A percentile compares a stretch with the other conserved stretches of the same genome.
Conservation (phyloP, 2,113 vertebrate species). For the Lycaon pictus region DNA sequence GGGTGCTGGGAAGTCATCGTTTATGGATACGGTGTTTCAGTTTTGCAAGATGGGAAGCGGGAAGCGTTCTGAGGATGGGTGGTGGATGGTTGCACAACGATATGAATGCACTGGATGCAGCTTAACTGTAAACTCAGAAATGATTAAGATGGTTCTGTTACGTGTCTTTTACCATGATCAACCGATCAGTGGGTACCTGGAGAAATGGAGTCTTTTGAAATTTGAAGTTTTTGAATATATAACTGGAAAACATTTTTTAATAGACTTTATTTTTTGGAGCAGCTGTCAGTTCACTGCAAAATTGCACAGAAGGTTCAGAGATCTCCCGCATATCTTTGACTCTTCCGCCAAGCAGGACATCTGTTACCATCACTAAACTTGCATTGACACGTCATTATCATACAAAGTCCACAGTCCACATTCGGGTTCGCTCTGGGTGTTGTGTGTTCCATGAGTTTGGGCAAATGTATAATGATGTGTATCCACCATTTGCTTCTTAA, state of each 20-base stretch:
- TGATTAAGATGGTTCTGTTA: no score
- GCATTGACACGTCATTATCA: fast-evolving
- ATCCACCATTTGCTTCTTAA: not conserved
- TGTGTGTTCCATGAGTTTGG: fast-evolving
- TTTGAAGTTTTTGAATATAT: not conserved
- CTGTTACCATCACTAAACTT: fast-evolving
- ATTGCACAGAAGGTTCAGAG: not conserved
- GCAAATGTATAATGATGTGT: fast-evolving
- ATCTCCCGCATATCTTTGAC: fast-evolving
- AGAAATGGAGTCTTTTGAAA: not conserved
- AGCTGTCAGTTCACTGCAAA: not conserved
- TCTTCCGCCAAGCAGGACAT: fast-evolving
- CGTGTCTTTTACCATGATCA: not conserved
- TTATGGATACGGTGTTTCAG: not conserved
- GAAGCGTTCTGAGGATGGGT: not conserved
- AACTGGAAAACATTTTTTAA: not conserved
- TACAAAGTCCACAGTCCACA: fast-evolving
- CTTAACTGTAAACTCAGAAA: not conserved
- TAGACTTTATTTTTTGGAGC: not conserved
- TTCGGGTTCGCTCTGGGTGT: fast-evolving
- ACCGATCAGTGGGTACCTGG: not conserved
- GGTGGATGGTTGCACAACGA: not conserved
- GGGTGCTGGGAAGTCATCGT: fast-evolving
- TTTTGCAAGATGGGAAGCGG: not conserved
- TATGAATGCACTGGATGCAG: not conserved